Base-by-base conservation (phyloP, 1,140 invertebrate species). In the Bombus waltoni region DNA sequence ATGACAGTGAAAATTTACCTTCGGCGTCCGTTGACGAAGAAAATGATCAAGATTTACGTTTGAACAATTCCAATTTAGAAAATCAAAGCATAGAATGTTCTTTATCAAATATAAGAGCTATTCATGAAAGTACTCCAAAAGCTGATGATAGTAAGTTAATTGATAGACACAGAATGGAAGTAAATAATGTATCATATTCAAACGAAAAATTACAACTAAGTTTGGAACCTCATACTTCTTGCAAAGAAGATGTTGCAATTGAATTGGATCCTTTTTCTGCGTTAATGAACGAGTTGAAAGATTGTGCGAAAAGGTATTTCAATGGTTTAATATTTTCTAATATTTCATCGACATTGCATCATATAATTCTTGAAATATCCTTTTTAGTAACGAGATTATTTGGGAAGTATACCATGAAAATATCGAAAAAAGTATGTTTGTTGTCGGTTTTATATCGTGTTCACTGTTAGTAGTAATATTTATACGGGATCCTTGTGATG, bases 381-480 rank as follows among this genome's bases (percentile, higher is more conserved):
- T n/a, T 93, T 93, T 78, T 62, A 94, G 93, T 8, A 53, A 92
- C 38, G 81, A 93, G n/a, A 87, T 86, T 65, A 93, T 94, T 83
- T 94, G 93, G 93, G 65, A 89, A 8, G 66, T 93, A 42, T 86
- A 81, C 44, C 70, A 81, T 38, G 86, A 87, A 32, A 81, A 83
- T 73, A 59, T 91, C 13, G 78, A 90, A 22, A 87, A 59, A 53
- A 87, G 90, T 73, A 32, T 90, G 4, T 66, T 94, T 44, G 74
- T 85, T 47, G 76, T 92, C 32, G 85, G 90, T 82, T 94, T 92
- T 65, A 92, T 94, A 74, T 89, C 90, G 15, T 90, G 87, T 78
- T 93, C 93, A 25, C 74, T 94, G 47, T 86, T 93, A 44, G 40
- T 92, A 74, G 42, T 87, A 44, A 81, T 91, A 70, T 82, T 81